Evolutionary conservation across 1,140 invertebrate genomes (phyloP), one percentile per base, ranked within the genome.

Genomic region (Telenomus remus): DNA sequence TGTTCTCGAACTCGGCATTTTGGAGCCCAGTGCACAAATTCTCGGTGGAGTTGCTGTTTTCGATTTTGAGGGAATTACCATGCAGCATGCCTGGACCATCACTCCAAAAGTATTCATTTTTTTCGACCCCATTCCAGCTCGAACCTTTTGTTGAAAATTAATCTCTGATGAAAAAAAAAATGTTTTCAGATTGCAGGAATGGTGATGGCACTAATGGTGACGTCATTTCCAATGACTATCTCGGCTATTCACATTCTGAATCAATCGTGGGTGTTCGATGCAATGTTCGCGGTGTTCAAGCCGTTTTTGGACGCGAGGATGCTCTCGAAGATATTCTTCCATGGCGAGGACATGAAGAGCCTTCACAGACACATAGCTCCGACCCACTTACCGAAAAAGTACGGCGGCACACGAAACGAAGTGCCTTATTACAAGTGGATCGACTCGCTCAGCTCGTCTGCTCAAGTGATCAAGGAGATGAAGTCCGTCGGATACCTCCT

Each of bases 261-360:
- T 78, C 93, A 95, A 78, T 93, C 94, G 0, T 95, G 93, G 92
- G 83, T 94, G 0, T 95, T 95, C 79, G 93, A 94, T 79, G 91
- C 93, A 34, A 92, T 93, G 15, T 95, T 92, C 81, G 91, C 90
- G 48, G 91, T 95, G 6, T 95, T 95, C 79, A 94, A 94, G 78
- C 94, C 94, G 0, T 86, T 95, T 3, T 83, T 95, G 9, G 91
- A 91, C 73, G 81, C 90, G 0, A 83, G 89, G 35, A 95, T 95
- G 92, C 89, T 89, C 16, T 89, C 92, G 7, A 91, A 88, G 70
- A 91, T 95, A 48, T 94, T 90, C 83, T 93, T 95, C 81, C 94
- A 95, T 82, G 93, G 94, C 0, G 88, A 89, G 37, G 90, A 95
- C 80, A 90, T 92, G 89, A 89, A 90, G n/a, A 94, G 93, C 14